Percentiles rank a stretch among this genome's conserved stretches.
These are phyloP conservation scores for Philaenus spumarius DNA, from an alignment of 1,140 invertebrate species.

Conservation along the genomic window DNA sequence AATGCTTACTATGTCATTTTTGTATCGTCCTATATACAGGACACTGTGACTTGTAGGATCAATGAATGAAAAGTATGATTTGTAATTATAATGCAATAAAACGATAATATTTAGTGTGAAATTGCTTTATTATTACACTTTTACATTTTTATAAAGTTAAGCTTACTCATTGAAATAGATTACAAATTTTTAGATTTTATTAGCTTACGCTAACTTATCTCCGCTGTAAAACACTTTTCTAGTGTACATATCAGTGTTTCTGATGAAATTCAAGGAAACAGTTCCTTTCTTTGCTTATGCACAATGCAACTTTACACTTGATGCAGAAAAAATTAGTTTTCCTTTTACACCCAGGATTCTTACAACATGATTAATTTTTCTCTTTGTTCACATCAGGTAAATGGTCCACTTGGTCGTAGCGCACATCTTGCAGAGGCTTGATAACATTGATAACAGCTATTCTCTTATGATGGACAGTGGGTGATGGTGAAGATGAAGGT, in stretches of 20 bases:
- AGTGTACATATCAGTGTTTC: conserved; percentile 2
- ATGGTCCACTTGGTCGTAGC: conserved; percentile 11
- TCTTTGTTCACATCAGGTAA: conserved; percentile 9
- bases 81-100: background rate
- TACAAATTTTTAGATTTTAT: background rate
- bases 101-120: background rate
- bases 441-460: background rate
- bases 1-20: too few relatives aligned
- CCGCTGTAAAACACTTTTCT: too few relatives aligned
- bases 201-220: background rate
- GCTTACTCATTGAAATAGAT: background rate
- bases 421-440: conserved; percentile 6
- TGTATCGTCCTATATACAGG: conserved; percentile 2
- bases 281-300: conserved; percentile 11
- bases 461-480: background rate
- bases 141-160: background rate
- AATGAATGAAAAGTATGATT: background rate
- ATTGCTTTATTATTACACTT: background rate
- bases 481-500: conserved; percentile 11
- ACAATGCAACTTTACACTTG: conserved; percentile 16
- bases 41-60: background rate
- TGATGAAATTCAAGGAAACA: conserved; percentile 17
- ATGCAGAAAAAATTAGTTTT: conserved; percentile 14
- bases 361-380: background rate
- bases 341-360: conserved; percentile 15